Base-by-base conservation (phyloP, 2,797 vertebrate genomes). In the Acridotheres tristis region DNA sequence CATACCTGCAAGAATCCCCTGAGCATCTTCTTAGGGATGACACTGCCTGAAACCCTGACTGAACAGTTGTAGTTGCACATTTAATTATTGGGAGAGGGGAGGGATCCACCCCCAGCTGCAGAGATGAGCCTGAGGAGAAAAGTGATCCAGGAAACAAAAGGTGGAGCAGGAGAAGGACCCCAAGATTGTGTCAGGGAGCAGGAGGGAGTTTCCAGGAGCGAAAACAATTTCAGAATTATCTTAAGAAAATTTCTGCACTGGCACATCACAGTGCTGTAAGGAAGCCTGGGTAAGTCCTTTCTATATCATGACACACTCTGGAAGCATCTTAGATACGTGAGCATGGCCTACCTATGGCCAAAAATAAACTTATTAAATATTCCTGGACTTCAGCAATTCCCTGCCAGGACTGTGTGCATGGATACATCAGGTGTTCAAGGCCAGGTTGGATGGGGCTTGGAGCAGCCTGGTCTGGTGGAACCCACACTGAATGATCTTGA, bases 11-110 rank as follows among this genome's bases (percentile, higher is more conserved):
- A 59, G 62, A 34, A 85, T 72, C 34, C 76, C 32, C 26, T 68
- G 72, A 89, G 76, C 88, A 84, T 78, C 57, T 95, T 78, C 85
- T 53, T 43, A 82, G 69, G 78, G 87, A 68, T 91, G 62, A 11
- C 66, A 42, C 79, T 53, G 83, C 87, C 94, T n/a, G n/a, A 89
- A 65, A 42, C 1, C 0, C 10, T 94, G 91, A 86, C 89, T 95
- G 85, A 94, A 94, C 85, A 85, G 78, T 58, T 83, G 77, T 79
- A 75, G 78, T 11, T 59, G 32, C 48, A 43, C 58, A 57, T 91
- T 92, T 72, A 67, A 79, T 40, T 84, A n/a, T 74, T 74, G 38
- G 1, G 29, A 59, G 54, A 80, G 61, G 73, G 61, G 19, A 89
- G 62, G 47, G 26, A 85, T 30, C 73, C 8, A 8, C 62, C 29